Conservation (phyloP, 2,888 invertebrate species). For the Chorisops tibialis region DNA sequence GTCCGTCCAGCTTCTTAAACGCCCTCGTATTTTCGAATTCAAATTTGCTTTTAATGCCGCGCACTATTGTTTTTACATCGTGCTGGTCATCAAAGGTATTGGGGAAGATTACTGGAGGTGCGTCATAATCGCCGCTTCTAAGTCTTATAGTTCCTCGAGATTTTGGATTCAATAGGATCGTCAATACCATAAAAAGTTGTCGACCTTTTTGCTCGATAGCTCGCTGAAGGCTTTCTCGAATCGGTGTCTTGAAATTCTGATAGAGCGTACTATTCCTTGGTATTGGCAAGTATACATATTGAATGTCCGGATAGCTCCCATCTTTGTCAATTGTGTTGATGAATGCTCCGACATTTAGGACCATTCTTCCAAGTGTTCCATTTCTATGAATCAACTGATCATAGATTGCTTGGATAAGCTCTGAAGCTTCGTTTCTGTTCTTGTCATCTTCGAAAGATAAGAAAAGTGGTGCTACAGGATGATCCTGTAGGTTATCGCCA, state of each 20-base stretch:
- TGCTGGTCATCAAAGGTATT: constrained; percentile 59
- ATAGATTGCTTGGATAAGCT: constrained; percentile 34
- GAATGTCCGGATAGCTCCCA: constrained; percentile 54
- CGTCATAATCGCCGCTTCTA: constrained; percentile 54
- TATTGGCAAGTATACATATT: constrained; percentile 35
- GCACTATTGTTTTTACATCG: constrained; percentile 52
- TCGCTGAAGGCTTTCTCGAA: constrained; percentile 1
- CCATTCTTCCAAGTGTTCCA: constrained; percentile 42
- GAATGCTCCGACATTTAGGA: constrained; percentile 51
- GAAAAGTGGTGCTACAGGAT: constrained; percentile 58
- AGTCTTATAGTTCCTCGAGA: constrained; percentile 40
- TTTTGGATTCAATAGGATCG: background rate
- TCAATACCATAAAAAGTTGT: background rate
- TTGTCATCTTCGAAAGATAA: constrained; percentile 33
- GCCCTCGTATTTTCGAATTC: constrained; percentile 45
- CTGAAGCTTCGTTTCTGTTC: constrained; percentile 17
- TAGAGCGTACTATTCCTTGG: background rate
- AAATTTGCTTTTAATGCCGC: constrained; percentile 47
- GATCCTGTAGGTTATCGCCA: constrained; percentile 76
- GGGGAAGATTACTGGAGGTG: constrained; percentile 58
- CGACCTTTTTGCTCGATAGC: background rate
- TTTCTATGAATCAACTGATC: constrained; percentile 48
- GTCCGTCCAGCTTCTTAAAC: constrained; percentile 49
- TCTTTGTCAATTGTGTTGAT: constrained; percentile 49
- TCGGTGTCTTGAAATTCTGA: background rate